Base-by-base conservation (phyloP, 2,113 vertebrate genomes). In the Sorex araneus region DNA sequence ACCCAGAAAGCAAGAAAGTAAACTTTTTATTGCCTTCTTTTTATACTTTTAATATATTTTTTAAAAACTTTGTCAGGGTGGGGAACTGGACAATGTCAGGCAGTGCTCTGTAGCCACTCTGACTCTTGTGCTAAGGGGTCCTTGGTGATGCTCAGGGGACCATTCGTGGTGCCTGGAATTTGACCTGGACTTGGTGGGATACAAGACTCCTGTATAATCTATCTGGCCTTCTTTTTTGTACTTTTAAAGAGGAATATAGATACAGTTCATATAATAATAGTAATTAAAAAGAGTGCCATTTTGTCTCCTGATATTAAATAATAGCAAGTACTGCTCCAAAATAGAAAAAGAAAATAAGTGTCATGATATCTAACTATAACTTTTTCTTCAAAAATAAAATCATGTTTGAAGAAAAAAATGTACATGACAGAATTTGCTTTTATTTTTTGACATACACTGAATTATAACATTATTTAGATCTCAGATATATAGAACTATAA, bases 301-400 rank as follows among this genome's bases (percentile, higher is more conserved):
- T 84, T 73, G 43, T 63, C 23, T 90, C 57, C 43, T 36, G 34
- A 15, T 63, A 54, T 30, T 45, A 90, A 92, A 80, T 32, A 4
- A 16, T 25, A 90, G 57, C 32, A 54, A 81, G 81, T 73, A 92
- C 32, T 19, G 19, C 54, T 90, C 36, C 47, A 43, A 82, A 11
- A 66, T 8, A 73, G 34, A 34, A 57, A 66, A 84, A 81, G 40
- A 47, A 88, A 89, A 82, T 30, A 32, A 64, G 88, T 79, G 5
- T 74, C 70, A 47, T 60, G 25, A 9, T 74, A 63, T 0, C 9
- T 89, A 75, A 69, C 9, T 8, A 75, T 60, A 91, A 83, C 57
- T 7, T 86, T 64, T 2, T n/a, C 18, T 79, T 45, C 43, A 13
- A 3, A 54, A 50, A n/a, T n/a, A 82, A 74, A 92, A 7, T 50